Evolutionary conservation across 2,113 vertebrate species (phyloP), one percentile per base, ranked within the genome.

Genomic region (Toxotes jaculatrix): DNA sequence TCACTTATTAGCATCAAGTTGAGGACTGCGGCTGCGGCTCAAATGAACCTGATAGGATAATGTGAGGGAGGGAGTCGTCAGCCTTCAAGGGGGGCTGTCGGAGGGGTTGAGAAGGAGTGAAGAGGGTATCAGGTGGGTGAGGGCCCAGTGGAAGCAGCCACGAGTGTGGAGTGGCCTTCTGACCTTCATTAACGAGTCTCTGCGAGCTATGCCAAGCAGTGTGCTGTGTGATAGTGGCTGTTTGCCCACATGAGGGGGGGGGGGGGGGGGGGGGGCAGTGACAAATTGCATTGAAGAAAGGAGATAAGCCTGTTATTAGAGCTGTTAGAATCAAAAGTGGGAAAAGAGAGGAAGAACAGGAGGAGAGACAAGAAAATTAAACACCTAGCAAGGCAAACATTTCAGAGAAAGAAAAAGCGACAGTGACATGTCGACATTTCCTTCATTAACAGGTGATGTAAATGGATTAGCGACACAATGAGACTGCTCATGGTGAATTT

Each of bases 151-250:
- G 74, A 89, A 63, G 81, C 42, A 55, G 61, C 65, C 47, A 49
- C 6, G 31, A 83, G 74, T 73, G 64, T 51, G 31, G 32, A 77
- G 75, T 66, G 85, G 70, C 88, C 82, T 53, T 3, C 68, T 90
- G 90, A 93, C 92, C 92, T 94, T 93, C 90, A 93, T 93, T 93
- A 93, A 83, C 32, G 8, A n/a, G 77, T 75, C 77, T 87, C 86
- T 59, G 79, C 6, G 32, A 87, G 84, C 73, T 49, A 69, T 67
- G 67, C 74, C 53, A 74, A 79, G 71, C 47, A 55, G 78, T 42
- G 43, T n/a, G 56, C 62, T 38, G 53, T 61, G 79, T 34, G 82
- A 92, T 91, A 82, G 79, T 2, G 68, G 56, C 34, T 62, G 47
- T 75, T 89, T 63, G 64, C 76, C 80, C 45, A 76, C 62, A 79